phyloP scores from a whole-genome alignment of 2,113 vertebrate genomes.

The Mastomys coucha region DNA sequence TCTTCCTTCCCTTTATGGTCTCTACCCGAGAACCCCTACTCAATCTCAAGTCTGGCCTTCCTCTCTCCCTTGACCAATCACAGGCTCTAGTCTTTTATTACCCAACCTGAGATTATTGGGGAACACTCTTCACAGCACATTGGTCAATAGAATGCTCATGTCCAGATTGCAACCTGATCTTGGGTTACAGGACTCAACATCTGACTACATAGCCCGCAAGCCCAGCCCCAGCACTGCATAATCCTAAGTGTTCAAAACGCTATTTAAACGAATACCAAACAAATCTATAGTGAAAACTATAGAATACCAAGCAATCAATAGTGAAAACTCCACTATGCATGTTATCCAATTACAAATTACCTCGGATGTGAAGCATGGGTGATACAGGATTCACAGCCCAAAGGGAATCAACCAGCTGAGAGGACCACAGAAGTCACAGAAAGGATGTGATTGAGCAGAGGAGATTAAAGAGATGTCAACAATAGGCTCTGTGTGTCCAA shows the following conservation, averaged over 20 bases:
- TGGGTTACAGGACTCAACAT: no score
- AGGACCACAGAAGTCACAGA: background rate
- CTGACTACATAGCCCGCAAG: no score
- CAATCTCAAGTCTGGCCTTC: no score
- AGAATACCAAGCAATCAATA: background rate
- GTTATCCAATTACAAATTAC: background rate
- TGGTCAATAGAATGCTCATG: no score
- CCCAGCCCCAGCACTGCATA: background rate
- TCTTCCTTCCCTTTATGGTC: no score
- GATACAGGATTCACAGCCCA: background rate
- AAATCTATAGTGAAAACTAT: constrained; percentile 28
- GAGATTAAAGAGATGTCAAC: background rate
- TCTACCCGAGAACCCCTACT: no score
- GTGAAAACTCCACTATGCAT: background rate
- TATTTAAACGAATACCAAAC: constrained; percentile 26
- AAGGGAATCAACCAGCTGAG: background rate
- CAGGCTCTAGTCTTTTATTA: no score
- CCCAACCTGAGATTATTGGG: no score
- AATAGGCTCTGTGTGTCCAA: background rate
- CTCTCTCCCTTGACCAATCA: no score
- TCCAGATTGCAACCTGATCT: no score
- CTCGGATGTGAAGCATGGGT: background rate
- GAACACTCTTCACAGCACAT: no score
- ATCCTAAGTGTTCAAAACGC: background rate
- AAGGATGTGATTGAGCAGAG: background rate